phyloP scores from a whole-genome alignment of 2,888 invertebrate species.

The Elegia similella region DNA sequence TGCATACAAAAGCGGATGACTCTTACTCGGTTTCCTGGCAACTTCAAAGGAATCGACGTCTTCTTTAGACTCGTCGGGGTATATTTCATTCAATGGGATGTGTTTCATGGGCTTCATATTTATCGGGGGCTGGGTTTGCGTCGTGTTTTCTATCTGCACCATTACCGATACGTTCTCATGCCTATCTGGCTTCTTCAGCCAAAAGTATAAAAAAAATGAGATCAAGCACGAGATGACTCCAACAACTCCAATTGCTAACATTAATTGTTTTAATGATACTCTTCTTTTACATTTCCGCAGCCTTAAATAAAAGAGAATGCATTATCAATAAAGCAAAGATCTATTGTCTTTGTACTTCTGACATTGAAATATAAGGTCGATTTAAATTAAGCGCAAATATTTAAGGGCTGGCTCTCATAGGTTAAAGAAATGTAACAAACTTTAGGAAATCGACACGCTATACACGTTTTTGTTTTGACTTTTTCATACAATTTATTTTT shows the following conservation, averaged over 20 bases:
- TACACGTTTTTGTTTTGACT: too few relatives aligned
- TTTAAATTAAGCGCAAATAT: too few relatives aligned
- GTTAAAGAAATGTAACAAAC: too few relatives aligned
- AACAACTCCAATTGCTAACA: slow-evolving; percentile 36
- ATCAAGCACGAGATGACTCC: slow-evolving; percentile 37
- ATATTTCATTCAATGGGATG: slow-evolving; percentile 45
- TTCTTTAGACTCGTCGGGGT: slow-evolving; percentile 33
- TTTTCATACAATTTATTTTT: too few relatives aligned
- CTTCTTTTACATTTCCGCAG: slow-evolving; percentile 44
- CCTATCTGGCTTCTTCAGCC: slow-evolving; percentile 26
- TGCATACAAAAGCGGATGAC: not conserved
- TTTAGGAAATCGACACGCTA: too few relatives aligned
- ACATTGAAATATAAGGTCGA: not conserved
- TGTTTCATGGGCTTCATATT: slow-evolving; percentile 43
- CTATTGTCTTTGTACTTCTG: not conserved
- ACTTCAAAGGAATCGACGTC: slow-evolving; percentile 42
- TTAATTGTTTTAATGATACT: slow-evolving; percentile 45
- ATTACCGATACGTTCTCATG: not conserved
- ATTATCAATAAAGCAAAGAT: not conserved
- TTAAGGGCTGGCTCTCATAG: too few relatives aligned
- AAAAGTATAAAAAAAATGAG: slow-evolving; percentile 44
- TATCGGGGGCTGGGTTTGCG: not conserved
- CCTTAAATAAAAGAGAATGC: slow-evolving; percentile 46
- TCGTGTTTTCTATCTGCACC: not conserved
- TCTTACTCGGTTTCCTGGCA: slow-evolving; percentile 39